Evolutionary conservation across 2,888 invertebrate species (phyloP).

Genomic region (Drosophila subsilvestris): DNA sequence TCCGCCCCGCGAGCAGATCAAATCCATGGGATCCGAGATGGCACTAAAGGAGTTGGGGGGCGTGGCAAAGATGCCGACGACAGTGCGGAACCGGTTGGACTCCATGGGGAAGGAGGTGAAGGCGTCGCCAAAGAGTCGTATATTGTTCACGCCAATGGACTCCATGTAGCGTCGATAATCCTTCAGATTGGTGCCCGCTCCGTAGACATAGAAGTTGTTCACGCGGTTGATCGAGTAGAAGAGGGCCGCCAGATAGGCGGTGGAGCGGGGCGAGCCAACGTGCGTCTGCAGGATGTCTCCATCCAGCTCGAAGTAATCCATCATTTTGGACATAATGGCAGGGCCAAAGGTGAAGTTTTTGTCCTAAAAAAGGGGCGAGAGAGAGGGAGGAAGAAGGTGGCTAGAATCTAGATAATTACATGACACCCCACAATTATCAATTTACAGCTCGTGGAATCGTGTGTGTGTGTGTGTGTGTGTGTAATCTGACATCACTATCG

Average conservation of each 20-base stretch:
- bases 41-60: slow-evolving; percentile 93
- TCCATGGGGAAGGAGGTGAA: slow-evolving; percentile 85
- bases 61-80: slow-evolving; percentile 88
- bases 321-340: slow-evolving; percentile 89
- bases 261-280: slow-evolving; percentile 90
- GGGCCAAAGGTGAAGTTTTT: slow-evolving; percentile 92
- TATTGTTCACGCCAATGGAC: slow-evolving; percentile 88
- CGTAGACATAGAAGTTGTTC: slow-evolving; percentile 87
- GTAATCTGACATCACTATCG: background rate
- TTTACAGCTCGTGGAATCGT: background rate
- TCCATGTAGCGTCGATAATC: slow-evolving; percentile 89
- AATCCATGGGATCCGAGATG: slow-evolving; percentile 91
- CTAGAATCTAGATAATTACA: background rate
- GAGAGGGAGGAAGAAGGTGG: too few species aligned
- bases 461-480: background rate
- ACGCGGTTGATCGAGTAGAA: slow-evolving; percentile 86
- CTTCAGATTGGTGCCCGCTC: slow-evolving; percentile 85
- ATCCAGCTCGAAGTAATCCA: slow-evolving; percentile 86
- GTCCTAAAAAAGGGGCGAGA: slow-evolving; percentile 85
- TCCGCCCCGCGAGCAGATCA: slow-evolving; percentile 92
- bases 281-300: slow-evolving; percentile 92
- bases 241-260: slow-evolving; percentile 90
- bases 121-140: slow-evolving; percentile 85
- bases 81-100: slow-evolving; percentile 86
- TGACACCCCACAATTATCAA: background rate